phyloP scores from a whole-genome alignment of 2,888 invertebrate species.

The Lasioglossum marginatum region DNA sequence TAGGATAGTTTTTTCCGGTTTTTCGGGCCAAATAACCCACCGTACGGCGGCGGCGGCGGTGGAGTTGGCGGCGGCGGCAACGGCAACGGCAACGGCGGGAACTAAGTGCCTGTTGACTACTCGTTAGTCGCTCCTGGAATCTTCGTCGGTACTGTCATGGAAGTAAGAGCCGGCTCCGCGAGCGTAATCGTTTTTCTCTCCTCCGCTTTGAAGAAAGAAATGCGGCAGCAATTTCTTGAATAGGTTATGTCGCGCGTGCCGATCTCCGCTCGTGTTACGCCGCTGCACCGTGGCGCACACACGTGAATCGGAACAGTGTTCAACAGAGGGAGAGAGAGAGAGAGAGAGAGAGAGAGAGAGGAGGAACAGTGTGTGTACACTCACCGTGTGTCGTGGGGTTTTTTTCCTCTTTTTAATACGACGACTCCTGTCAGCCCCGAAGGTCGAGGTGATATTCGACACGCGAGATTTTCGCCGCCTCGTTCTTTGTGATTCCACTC shows the following conservation, averaged over 20 bases:
- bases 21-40: background rate
- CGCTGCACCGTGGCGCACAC: slow-evolving; percentile 20
- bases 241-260: slow-evolving; percentile 64
- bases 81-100: slow-evolving; percentile 35
- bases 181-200: slow-evolving; percentile 44
- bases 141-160: slow-evolving; percentile 44
- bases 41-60: background rate
- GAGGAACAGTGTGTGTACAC: slow-evolving; percentile 5
- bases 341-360: background rate
- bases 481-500: slow-evolving; percentile 25
- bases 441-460: slow-evolving; percentile 52
- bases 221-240: slow-evolving; percentile 41
- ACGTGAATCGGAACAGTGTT: slow-evolving; percentile 37
- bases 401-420: slow-evolving; percentile 20
- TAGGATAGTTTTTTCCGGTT: slow-evolving; percentile 6
- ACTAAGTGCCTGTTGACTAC: slow-evolving; percentile 59
- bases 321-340: background rate
- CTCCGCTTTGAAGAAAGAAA: slow-evolving; percentile 34
- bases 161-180: slow-evolving; percentile 32
- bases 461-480: slow-evolving; percentile 22
- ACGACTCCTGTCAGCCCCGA: slow-evolving; percentile 45
- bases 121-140: slow-evolving; percentile 62
- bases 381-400: slow-evolving; percentile 23
- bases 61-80: slow-evolving; percentile 17
- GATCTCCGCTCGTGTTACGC: slow-evolving; percentile 38